Evolutionary conservation across 2,888 invertebrate genomes (phyloP).

Genomic region (Eupithecia centaureata): DNA sequence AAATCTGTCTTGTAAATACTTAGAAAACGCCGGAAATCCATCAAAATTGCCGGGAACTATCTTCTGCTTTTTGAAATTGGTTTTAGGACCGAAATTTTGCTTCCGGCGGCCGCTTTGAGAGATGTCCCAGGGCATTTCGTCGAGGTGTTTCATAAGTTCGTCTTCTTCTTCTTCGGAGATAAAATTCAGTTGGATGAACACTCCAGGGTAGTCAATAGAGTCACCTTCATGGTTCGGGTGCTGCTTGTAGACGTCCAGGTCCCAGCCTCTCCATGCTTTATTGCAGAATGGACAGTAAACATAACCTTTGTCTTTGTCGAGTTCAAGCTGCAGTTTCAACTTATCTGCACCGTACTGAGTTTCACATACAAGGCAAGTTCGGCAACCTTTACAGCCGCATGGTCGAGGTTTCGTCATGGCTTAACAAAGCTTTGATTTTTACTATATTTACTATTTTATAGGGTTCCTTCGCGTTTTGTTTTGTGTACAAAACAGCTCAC

Average conservation of each 20-base stretch:
- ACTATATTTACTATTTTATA: too few relatives aligned
- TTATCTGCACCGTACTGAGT: constrained; percentile 79
- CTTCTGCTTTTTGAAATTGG: constrained; percentile 98
- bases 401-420: constrained; percentile 87
- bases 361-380: constrained; percentile 95
- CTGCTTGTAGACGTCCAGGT: constrained; percentile 80
- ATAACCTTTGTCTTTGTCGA: constrained; percentile 84
- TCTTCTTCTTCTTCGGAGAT: constrained; percentile 88
- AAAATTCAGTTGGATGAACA: constrained; percentile 89
- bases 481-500: neutral
- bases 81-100: constrained; percentile 99
- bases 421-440: neutral
- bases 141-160: constrained; percentile 87
- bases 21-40: constrained; percentile 93
- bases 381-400: constrained; percentile 97
- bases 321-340: constrained; percentile 63
- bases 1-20: constrained; percentile 91
- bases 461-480: too few relatives aligned
- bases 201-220: constrained; percentile 86
- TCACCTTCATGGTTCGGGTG: constrained; percentile 88
- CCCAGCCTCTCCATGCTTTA: constrained; percentile 90
- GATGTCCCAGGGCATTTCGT: constrained; percentile 92
- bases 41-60: constrained; percentile 89
- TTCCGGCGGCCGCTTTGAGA: constrained; percentile 98
- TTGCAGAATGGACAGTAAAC: constrained; percentile 91